A percentile compares a stretch with the other conserved stretches of the same genome.
These are phyloP conservation scores for Emmelina monodactyla DNA, from an alignment of 2,888 invertebrate genomes.

Conservation along the genomic window DNA sequence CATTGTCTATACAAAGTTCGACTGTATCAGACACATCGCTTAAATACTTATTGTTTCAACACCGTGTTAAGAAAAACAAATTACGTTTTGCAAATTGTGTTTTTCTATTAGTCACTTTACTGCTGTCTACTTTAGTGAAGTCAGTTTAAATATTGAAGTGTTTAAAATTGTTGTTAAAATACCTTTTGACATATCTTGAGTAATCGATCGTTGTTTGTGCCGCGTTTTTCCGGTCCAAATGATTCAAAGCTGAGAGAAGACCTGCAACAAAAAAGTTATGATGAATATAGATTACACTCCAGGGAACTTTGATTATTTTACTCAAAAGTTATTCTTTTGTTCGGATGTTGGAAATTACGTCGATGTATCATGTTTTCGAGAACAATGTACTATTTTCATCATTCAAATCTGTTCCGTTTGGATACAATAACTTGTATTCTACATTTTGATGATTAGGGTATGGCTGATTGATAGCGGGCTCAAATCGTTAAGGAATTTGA, in stretches of 20 bases:
- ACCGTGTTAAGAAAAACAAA: too few species aligned
- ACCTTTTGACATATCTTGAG: slow-evolving; percentile 87
- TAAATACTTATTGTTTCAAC: too few species aligned
- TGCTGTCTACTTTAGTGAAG: too few species aligned
- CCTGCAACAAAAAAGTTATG: slow-evolving; percentile 28
- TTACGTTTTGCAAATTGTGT: too few species aligned
- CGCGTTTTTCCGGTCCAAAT: slow-evolving; percentile 62
- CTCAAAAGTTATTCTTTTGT: slow-evolving; percentile 59
- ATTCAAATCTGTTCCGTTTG: not conserved
- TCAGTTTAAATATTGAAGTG: too few species aligned
- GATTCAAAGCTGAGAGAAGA: slow-evolving; percentile 55
- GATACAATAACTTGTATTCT: too few species aligned
- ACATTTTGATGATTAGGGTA: too few species aligned
- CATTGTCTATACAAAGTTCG: too few species aligned
- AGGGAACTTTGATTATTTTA: slow-evolving; percentile 42
- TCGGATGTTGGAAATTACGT: slow-evolving; percentile 56
- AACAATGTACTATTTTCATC: slow-evolving; percentile 60
- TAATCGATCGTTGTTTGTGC: slow-evolving; percentile 81
- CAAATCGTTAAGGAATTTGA: not conserved
- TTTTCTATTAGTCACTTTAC: too few species aligned
- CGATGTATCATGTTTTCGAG: slow-evolving; percentile 54
- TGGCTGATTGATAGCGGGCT: not conserved
- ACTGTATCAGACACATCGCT: too few species aligned
- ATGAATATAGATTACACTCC: too few species aligned
- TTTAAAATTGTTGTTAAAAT: too few species aligned